A percentile compares a stretch with the other conserved stretches of the same genome.
Evolutionary conservation across 2,888 invertebrate genomes (phyloP).

Genomic region (Mechanitis messenoides): DNA sequence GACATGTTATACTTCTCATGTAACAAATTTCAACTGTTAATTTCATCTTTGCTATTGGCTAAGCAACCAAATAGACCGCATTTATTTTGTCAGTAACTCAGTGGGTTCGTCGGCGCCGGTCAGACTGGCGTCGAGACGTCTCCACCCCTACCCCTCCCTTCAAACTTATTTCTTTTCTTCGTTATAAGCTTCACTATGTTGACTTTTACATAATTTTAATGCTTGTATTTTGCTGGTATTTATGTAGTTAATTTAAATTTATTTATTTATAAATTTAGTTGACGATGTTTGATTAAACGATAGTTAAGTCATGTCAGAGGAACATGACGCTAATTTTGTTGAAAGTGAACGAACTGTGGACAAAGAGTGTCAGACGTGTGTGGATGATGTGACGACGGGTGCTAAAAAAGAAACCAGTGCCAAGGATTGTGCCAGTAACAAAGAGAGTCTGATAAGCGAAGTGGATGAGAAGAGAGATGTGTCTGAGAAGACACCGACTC

Average conservation of each 20-base stretch:
- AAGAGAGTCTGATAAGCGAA: constrained; percentile 36
- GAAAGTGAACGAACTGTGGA: constrained; percentile 42
- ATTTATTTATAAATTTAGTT: constrained; percentile 17
- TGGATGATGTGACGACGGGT: constrained; percentile 19
- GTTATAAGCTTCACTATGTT: constrained; percentile 7
- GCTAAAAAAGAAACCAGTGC: constrained; percentile 44
- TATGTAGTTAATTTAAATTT: no score
- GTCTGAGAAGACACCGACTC: constrained; percentile 16
- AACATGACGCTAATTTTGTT: constrained; percentile 52
- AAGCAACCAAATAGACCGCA: constrained; percentile 34
- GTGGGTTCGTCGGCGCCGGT: constrained; percentile 61
- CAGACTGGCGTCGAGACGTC: constrained; percentile 74
- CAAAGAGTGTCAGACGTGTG: constrained; percentile 32
- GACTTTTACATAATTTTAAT: no score
- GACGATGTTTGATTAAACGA: constrained; percentile 37
- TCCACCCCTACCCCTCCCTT: constrained; percentile 40
- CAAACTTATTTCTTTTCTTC: constrained; percentile 16
- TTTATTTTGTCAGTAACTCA: constrained; percentile 40
- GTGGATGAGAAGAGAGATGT: constrained; percentile 28
- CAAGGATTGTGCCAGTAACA: constrained; percentile 52
- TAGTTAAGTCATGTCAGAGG: constrained; percentile 63
- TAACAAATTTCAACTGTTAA: background rate
- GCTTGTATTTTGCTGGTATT: no score
- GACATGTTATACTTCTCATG: background rate
- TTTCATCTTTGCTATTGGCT: constrained; percentile 23